A percentile compares a stretch with the other conserved stretches of the same genome.
phyloP scores from a whole-genome alignment of 2,888 invertebrate species.

The Drosophila birchii region DNA sequence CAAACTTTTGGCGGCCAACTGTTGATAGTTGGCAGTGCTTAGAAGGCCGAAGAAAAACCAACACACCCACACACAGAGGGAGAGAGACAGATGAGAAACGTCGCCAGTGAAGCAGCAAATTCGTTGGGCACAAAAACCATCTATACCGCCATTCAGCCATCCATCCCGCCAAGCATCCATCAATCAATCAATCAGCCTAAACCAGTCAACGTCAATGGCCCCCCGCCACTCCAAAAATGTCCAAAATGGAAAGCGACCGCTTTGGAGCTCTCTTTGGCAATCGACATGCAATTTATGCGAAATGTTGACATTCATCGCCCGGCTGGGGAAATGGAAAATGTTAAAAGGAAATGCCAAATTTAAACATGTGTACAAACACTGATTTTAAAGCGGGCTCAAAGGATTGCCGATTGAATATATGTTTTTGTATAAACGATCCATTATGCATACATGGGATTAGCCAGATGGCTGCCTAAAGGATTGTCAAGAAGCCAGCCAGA shows the following conservation, averaged over 20 bases:
- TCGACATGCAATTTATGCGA: conserved; percentile 74
- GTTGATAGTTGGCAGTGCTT: conserved; percentile 39
- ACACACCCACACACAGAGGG: not conserved
- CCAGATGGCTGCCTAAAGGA: conserved; percentile 26
- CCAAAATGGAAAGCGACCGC: conserved; percentile 26
- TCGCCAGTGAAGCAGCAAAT: conserved; percentile 40
- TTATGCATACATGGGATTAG: conserved; percentile 41
- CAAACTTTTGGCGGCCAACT: conserved; percentile 30
- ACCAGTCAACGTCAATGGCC: conserved; percentile 42
- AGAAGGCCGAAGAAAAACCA: not conserved
- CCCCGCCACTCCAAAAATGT: conserved; percentile 7
- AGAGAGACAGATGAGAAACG: conserved; percentile 18
- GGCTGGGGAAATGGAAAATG: conserved; percentile 42
- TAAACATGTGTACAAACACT: conserved; percentile 67
- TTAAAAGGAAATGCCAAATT: conserved; percentile 36
- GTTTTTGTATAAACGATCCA: conserved; percentile 20
- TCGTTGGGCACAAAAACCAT: conserved; percentile 30
- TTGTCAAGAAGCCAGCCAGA: conserved; percentile 10
- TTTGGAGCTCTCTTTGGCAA: conserved; percentile 36
- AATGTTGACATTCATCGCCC: conserved; percentile 74
- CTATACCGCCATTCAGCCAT: conserved; percentile 35
- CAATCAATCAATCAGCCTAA: conserved; percentile 63
- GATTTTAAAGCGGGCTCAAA: conserved; percentile 61
- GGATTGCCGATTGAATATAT: conserved; percentile 45
- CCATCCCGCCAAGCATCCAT: conserved; percentile 35